Base-by-base conservation (phyloP, 2,888 invertebrate species). In the Xylota sylvarum region DNA sequence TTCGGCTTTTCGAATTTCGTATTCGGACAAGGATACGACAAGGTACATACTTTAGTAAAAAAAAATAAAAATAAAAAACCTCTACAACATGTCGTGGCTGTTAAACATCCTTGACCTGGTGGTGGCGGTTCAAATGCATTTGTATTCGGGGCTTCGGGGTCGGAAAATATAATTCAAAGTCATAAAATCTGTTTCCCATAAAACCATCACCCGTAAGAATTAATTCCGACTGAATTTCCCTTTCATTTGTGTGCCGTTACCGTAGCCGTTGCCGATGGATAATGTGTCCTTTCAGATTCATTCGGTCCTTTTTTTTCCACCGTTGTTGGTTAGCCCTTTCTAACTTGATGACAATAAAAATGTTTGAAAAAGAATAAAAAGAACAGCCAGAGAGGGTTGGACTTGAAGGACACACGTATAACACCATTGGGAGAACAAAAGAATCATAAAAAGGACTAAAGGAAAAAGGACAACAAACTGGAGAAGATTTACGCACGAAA, bases 131-230 rank as follows among this genome's bases (percentile, higher is more conserved):
- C 46, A 73, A 60, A 23, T 60, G 60, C 35, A 48, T 27, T 62
- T 30, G 17, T 17, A 40, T 3, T 48, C n/a, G 30, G 0, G 17
- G 1, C 9, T 35, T 17, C 35, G 14, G 14, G 17, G 30, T 67
- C 14, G 35, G 37, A 43, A 69, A 62, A 84, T 69, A 58, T 55
- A 67, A 69, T 67, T 78, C 77, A 67, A 64, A 58, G 58, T 69
- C 58, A 77, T 58, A 77, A 65, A 81, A 67, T 77, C 43, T 56
- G 27, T 56, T 67, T 60, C 12, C 52, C 65, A 85, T 85, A 55
- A 85, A 85, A 72, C 27, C 85, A 81, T 76, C 76, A 62, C 23
- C 76, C 60, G 76, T 76, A 55, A 72, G 77, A 81, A 85, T 85
- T 77, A 85, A 77, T 77, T 81, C 81, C 70, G 60, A 60, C 2